Evolutionary conservation across 2,888 invertebrate genomes (phyloP).

Genomic region (Malachius bipustulatus): DNA sequence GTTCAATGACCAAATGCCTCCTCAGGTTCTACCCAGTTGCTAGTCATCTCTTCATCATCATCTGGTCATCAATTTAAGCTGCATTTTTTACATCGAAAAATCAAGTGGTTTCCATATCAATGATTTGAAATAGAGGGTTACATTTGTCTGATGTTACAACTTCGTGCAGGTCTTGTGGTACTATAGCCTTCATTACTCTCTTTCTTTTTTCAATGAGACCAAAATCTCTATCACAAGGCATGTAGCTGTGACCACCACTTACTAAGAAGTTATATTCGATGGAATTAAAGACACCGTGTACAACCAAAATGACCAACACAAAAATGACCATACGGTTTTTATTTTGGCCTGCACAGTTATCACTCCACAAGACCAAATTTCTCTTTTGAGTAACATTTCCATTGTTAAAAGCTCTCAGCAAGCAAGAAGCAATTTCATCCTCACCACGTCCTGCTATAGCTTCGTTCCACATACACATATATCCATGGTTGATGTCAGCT

Average conservation of each 20-base stretch:
- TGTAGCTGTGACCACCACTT: slow-evolving; percentile 11
- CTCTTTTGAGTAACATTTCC: background rate
- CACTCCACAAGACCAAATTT: slow-evolving; percentile 1
- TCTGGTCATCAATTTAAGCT: no score
- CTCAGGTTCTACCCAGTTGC: no score
- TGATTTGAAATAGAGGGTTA: slow-evolving; percentile 3
- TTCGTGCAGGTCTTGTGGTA: slow-evolving; percentile 10
- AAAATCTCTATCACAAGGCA: slow-evolving; percentile 11
- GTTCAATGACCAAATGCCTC: no score
- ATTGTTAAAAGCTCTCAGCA: slow-evolving; percentile 2
- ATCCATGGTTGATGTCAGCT: slow-evolving; percentile 10
- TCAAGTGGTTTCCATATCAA: background rate
- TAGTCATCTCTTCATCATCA: no score
- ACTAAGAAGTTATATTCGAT: background rate
- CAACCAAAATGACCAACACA: slow-evolving; percentile 1
- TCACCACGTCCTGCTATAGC: slow-evolving; percentile 7
- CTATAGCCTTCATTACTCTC: slow-evolving; percentile 10
- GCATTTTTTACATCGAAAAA: slow-evolving; percentile 1
- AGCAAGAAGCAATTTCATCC: slow-evolving; percentile 6
- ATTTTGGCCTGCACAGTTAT: slow-evolving; percentile 2
- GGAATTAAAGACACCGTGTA: background rate
- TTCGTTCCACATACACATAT: slow-evolving; percentile 11
- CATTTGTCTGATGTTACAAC: slow-evolving; percentile 10
- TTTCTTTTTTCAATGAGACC: slow-evolving; percentile 9
- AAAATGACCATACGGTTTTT: slow-evolving; percentile 3